These are phyloP conservation scores for Stomatorhinus walkeri DNA, from an alignment of 2,797 vertebrate genomes.

Conservation along the genomic window DNA sequence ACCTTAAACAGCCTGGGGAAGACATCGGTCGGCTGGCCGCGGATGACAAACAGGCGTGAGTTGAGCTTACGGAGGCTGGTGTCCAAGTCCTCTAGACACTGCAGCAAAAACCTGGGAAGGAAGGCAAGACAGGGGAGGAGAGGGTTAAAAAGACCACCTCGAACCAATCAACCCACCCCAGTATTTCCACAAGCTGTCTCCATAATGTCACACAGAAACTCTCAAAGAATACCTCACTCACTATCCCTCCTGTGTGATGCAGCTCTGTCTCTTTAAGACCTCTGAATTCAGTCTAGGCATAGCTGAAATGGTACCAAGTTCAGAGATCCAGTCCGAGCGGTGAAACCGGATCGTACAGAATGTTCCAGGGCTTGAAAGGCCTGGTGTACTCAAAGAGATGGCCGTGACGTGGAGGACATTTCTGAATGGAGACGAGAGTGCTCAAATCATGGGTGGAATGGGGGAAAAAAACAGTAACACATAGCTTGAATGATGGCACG, in stretches of 20 bases:
- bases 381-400: background rate
- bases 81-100: conserved; percentile 89
- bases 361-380: background rate
- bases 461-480: background rate
- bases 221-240: too few species aligned
- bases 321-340: background rate
- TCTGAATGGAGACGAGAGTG: background rate
- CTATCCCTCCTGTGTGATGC: background rate
- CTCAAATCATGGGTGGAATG: background rate
- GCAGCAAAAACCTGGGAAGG: conserved; percentile 78
- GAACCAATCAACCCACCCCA: background rate
- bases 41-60: conserved; percentile 88
- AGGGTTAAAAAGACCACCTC: background rate
- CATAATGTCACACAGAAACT: background rate
- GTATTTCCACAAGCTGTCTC: background rate
- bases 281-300: background rate
- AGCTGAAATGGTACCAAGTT: background rate
- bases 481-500: background rate
- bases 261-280: background rate
- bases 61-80: conserved; percentile 86
- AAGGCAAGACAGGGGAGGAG: background rate
- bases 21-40: conserved; percentile 91
- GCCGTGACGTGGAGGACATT: background rate
- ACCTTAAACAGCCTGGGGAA: conserved; percentile 95
- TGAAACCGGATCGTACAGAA: background rate